Conservation (phyloP, 1,140 invertebrate species). For the Brachionus plicatilis region DNA sequence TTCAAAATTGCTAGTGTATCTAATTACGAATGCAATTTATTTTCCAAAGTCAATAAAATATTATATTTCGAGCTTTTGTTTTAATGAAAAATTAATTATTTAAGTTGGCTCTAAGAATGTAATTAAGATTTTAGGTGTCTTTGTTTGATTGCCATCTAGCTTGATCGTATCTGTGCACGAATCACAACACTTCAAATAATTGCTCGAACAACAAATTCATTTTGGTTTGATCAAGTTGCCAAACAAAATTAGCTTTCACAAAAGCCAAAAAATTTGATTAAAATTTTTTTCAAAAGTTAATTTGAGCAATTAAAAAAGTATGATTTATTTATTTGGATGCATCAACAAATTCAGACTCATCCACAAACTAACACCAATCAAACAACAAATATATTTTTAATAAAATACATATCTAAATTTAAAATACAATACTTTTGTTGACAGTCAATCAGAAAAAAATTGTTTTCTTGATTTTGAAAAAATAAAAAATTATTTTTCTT, state of each 20-base stretch:
- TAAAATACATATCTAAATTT: no score
- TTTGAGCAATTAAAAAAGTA: background rate
- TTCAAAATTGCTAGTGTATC: background rate
- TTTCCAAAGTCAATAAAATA: slow-evolving; percentile 30
- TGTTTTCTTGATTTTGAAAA: no score
- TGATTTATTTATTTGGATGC: no score
- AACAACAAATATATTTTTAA: no score
- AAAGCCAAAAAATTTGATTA: background rate
- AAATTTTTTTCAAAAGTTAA: background rate
- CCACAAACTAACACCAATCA: no score
- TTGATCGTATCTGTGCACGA: background rate
- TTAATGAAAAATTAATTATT: slow-evolving; percentile 20
- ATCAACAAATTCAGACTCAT: no score
- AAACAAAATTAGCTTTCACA: background rate
- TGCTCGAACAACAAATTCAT: background rate
- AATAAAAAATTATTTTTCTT: no score
- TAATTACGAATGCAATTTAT: slow-evolving; percentile 31
- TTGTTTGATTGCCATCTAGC: background rate
- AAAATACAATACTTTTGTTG: no score
- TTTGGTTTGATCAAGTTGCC: background rate
- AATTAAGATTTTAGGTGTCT: background rate
- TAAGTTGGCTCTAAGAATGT: background rate
- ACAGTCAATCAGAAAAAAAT: no score
- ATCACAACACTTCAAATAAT: background rate
- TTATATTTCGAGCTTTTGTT: background rate